Conservation (phyloP, 1,140 invertebrate species). For the Calliphora vicina region DNA sequence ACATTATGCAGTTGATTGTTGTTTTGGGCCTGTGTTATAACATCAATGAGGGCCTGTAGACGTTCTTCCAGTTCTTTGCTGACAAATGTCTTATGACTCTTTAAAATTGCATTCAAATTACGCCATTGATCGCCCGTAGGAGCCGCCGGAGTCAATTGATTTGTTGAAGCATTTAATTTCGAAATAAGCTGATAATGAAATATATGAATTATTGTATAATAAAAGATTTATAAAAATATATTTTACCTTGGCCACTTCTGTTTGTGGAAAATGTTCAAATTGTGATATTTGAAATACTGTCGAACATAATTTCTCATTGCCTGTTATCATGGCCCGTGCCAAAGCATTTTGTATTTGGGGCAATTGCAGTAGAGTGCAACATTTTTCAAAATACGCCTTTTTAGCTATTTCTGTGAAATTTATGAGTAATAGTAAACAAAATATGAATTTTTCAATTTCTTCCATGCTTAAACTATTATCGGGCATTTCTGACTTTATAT, state of each 20-base stretch:
- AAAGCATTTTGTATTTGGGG: constrained; percentile 54
- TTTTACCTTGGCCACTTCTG: constrained; percentile 52
- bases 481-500: constrained; percentile 46
- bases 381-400: constrained; percentile 59
- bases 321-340: constrained; percentile 51
- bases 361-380: constrained; percentile 49
- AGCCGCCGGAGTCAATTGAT: not conserved
- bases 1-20: constrained; percentile 54
- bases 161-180: constrained; percentile 40
- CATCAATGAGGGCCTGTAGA: constrained; percentile 49
- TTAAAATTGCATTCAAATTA: constrained; percentile 55
- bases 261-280: constrained; percentile 55
- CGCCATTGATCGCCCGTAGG: constrained; percentile 49
- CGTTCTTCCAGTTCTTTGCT: constrained; percentile 55
- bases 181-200: constrained; percentile 46
- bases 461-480: constrained; percentile 43
- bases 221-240: not conserved
- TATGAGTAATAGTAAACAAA: constrained; percentile 54
- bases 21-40: constrained; percentile 47
- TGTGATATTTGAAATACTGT: constrained; percentile 57
- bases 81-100: constrained; percentile 53
- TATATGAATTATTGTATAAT: not conserved
- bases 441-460: constrained; percentile 56
- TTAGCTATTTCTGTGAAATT: constrained; percentile 58
- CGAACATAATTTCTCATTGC: constrained; percentile 46